Conservation (phyloP, 2,797 vertebrate genomes). For the Moxostoma hubbsi region DNA sequence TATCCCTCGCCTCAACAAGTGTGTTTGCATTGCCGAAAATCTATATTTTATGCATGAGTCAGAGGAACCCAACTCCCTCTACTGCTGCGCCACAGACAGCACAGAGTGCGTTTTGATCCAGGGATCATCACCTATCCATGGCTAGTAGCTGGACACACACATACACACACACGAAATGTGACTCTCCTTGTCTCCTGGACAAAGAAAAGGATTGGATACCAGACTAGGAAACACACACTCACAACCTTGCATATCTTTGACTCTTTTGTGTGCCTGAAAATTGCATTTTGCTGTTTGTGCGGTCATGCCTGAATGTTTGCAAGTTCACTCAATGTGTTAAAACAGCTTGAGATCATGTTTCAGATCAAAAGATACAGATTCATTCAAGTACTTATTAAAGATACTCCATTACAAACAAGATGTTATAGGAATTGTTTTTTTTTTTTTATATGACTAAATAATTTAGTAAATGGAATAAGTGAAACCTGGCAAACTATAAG, state of each 20-base stretch:
- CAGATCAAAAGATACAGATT: background rate
- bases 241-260: slow-evolving; percentile 50
- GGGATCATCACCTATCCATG: slow-evolving; percentile 48
- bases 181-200: slow-evolving; percentile 47
- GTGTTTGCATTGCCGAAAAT: slow-evolving; percentile 61
- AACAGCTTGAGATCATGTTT: background rate
- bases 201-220: slow-evolving; percentile 23
- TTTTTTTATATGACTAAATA: background rate
- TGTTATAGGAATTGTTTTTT: too few relatives aligned
- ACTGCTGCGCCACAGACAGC: slow-evolving; percentile 32
- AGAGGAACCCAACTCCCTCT: slow-evolving; percentile 74
- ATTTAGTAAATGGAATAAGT: background rate
- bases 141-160: slow-evolving; percentile 42
- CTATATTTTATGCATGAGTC: slow-evolving; percentile 81
- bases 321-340: background rate
- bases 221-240: slow-evolving; percentile 23
- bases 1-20: slow-evolving; percentile 50
- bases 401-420: background rate
- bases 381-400: background rate
- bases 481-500: background rate
- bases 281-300: background rate
- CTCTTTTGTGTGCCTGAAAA: slow-evolving; percentile 57
- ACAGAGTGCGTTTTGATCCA: slow-evolving; percentile 36
- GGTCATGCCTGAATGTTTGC: background rate
- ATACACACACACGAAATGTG: slow-evolving; percentile 50